Conservation (phyloP, 2,113 vertebrate genomes). For the Spilogale gracilis region DNA sequence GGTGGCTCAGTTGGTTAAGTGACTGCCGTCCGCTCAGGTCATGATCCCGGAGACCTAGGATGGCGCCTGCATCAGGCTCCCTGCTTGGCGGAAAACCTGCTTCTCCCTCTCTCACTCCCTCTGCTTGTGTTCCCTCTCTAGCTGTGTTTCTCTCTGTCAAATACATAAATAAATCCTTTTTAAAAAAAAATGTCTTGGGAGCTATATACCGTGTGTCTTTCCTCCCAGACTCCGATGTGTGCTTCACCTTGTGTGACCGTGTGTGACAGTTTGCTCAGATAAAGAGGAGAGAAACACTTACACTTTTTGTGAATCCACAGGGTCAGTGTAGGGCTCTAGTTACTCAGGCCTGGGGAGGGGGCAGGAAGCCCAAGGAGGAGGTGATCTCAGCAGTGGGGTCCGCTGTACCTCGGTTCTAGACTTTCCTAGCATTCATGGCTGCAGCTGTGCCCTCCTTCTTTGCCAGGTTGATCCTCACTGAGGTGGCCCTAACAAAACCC, state of each 20-base stretch:
- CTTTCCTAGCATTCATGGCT: neutral
- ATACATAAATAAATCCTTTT: no score
- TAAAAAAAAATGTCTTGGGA: no score
- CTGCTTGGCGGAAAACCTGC: no score
- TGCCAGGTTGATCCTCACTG: neutral
- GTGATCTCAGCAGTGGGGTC: neutral
- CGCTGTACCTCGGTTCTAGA: neutral
- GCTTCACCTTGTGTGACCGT: rapidly evolving
- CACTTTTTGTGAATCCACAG: neutral
- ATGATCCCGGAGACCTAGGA: no score
- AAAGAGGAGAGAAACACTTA: neutral
- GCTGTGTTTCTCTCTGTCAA: no score
- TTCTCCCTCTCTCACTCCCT: no score
- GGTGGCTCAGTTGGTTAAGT: no score
- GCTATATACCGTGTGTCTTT: neutral
- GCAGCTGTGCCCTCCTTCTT: rapidly evolving
- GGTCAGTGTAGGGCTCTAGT: neutral
- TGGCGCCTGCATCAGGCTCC: no score
- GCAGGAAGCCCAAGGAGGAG: neutral
- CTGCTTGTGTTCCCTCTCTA: no score
- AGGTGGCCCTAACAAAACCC: neutral
- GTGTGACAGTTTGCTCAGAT: neutral
- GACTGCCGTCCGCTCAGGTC: no score
- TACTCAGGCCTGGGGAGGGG: neutral
- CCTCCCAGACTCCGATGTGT: neutral